phyloP scores from a whole-genome alignment of 2,888 invertebrate species.

The Rhopalosiphum nymphaeae region DNA sequence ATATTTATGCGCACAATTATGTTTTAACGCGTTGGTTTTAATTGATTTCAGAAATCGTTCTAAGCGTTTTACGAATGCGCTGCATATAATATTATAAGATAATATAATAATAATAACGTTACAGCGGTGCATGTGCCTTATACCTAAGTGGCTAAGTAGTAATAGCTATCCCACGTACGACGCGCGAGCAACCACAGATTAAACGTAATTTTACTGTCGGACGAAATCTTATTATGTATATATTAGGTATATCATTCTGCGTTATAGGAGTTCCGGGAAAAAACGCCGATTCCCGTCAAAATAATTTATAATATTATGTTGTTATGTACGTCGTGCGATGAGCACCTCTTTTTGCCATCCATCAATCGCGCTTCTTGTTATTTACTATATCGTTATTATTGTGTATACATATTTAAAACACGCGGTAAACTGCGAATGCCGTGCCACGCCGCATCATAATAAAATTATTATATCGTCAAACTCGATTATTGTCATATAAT shows the following conservation, averaged over 20 bases:
- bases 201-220: constrained; percentile 1
- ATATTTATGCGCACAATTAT: background rate
- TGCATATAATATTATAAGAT: background rate
- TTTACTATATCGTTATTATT: background rate
- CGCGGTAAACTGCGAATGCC: background rate
- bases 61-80: background rate
- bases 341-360: background rate
- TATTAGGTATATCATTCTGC: background rate
- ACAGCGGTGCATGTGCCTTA: background rate
- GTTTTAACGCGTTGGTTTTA: background rate
- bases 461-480: background rate
- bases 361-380: background rate
- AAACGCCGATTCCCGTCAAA: background rate
- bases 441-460: background rate
- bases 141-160: background rate
- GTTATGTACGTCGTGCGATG: background rate
- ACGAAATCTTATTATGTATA: background rate
- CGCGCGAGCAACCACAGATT: background rate
- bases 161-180: background rate
- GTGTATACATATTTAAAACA: background rate
- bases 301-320: background rate
- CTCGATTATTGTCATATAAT: background rate
- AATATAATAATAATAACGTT: background rate
- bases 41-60: constrained; percentile 13
- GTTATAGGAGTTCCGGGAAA: background rate